Evolutionary conservation across 2,113 vertebrate genomes (phyloP).

Genomic region (Synodontis membranacea): DNA sequence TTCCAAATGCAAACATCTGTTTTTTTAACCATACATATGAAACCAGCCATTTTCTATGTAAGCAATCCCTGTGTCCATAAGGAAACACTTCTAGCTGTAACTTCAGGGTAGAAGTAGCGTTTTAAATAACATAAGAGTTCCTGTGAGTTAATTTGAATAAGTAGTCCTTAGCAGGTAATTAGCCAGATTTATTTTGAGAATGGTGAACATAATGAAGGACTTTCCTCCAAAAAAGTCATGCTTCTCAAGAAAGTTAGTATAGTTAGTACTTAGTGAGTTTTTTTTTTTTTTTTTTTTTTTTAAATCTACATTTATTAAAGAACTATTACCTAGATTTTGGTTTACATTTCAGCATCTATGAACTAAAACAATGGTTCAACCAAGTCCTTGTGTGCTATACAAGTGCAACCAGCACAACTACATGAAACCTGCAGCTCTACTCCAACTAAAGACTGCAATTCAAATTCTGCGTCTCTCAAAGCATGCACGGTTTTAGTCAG

Average conservation of each 20-base stretch:
- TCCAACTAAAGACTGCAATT: conserved; percentile 31
- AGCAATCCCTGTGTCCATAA: conserved; percentile 54
- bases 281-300: background rate
- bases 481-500: conserved; percentile 56
- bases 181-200: conserved; percentile 13
- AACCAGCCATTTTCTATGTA: conserved; percentile 58
- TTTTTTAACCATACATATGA: conserved; percentile 55
- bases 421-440: conserved; percentile 22
- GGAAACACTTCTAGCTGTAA: conserved; percentile 57
- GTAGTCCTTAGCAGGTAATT: conserved; percentile 35
- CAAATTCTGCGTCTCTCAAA: conserved; percentile 13
- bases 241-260: background rate
- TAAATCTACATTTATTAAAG: background rate
- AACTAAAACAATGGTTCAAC: background rate
- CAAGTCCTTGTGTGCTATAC: conserved; percentile 9
- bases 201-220: conserved; percentile 9
- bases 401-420: background rate
- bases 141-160: conserved; percentile 39
- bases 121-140: conserved; percentile 47
- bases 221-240: background rate
- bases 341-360: background rate
- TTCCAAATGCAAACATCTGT: conserved; percentile 64
- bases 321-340: background rate
- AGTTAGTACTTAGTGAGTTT: background rate
- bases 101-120: conserved; percentile 44